Conservation (phyloP, 1,140 invertebrate species). For the Drosophila chauvacae region DNA sequence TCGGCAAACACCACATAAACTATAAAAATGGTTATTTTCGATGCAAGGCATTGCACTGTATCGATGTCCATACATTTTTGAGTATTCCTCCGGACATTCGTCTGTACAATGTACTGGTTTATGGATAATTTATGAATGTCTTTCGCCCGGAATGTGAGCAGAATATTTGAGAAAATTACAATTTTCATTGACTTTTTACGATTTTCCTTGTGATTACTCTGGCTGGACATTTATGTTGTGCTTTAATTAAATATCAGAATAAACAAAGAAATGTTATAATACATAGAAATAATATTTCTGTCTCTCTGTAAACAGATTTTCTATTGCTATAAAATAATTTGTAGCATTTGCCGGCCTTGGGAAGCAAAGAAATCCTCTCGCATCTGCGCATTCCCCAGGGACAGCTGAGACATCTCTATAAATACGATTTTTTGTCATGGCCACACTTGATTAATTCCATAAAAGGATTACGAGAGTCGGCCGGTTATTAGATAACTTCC, state of each 20-base stretch:
- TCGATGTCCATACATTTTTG: constrained; percentile 73
- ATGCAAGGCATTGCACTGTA: constrained; percentile 60
- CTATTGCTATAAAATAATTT: not conserved
- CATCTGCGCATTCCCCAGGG: constrained; percentile 58
- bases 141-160: constrained; percentile 64
- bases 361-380: not conserved
- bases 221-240: too few species aligned
- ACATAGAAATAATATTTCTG: not conserved
- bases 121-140: constrained; percentile 82
- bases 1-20: constrained; percentile 75
- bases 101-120: constrained; percentile 37
- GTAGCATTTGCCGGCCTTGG: not conserved
- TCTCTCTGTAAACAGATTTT: not conserved
- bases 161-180: constrained; percentile 60
- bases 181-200: constrained; percentile 46
- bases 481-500: constrained; percentile 75
- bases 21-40: constrained; percentile 65
- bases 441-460: constrained; percentile 81
- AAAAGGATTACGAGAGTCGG: constrained; percentile 76
- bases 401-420: constrained; percentile 37
- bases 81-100: constrained; percentile 28
- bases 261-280: not conserved
- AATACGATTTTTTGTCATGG: constrained; percentile 46
- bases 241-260: not conserved
- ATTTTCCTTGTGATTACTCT: constrained; percentile 16